Conservation (phyloP, 2,113 vertebrate species). For the Catharus bicknelli region DNA sequence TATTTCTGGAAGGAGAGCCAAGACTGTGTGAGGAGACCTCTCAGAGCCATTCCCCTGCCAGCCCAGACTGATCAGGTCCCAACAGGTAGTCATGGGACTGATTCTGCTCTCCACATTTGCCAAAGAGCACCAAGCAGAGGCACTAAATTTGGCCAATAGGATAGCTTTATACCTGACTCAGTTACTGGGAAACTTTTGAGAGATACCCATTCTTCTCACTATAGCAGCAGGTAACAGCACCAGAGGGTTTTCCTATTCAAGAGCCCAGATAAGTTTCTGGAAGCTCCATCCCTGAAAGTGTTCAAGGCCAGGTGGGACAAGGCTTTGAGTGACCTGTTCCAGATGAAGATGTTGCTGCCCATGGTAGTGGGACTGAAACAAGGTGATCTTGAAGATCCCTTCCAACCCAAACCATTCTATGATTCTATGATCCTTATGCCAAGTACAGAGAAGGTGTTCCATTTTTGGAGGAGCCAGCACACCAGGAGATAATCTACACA, state of each 20-base stretch:
- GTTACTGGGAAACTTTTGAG: neutral
- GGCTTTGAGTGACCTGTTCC: neutral
- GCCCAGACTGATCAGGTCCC: neutral
- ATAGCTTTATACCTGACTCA: neutral
- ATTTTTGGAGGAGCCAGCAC: neutral
- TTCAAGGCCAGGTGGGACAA: neutral
- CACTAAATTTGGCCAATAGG: neutral
- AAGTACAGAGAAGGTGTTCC: neutral
- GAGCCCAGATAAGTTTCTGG: neutral
- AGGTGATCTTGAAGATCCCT: neutral
- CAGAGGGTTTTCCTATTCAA: neutral
- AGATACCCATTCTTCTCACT: neutral
- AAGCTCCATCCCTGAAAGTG: neutral
- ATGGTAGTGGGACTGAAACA: neutral
- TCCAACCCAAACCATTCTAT: neutral
- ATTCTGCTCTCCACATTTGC: neutral
- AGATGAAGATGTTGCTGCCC: neutral
- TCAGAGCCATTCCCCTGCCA: neutral
- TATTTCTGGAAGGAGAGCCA: neutral
- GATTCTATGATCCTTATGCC: neutral
- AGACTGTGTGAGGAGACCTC: neutral
- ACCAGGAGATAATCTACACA: neutral
- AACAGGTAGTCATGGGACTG: rapidly evolving
- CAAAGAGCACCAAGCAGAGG: neutral
- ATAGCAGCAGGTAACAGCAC: neutral